Base-by-base conservation (phyloP, 1,140 invertebrate species). In the Aphaenogaster floridana region DNA sequence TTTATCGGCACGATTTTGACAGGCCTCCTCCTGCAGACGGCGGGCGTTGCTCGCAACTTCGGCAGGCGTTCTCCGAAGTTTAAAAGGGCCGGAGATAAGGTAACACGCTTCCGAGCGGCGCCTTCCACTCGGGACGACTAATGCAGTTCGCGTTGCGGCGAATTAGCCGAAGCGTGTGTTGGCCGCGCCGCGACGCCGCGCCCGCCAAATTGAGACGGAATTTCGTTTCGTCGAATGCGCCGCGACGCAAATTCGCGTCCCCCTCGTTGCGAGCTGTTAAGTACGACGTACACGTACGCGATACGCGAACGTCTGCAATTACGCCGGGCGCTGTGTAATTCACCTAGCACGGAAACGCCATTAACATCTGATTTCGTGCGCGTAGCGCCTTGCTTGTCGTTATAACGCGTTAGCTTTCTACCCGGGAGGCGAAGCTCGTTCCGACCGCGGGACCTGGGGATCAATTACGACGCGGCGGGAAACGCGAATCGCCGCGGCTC, bases 1-100 rank as follows among this genome's bases (percentile, higher is more conserved):
- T 90, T 90, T 90, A 90, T 90, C 89, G 80, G 79, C 78, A 59
- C 78, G 80, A 88, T 86, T 90, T 88, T 80, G 89, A 90, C 88
- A 48, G 89, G 76, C 78, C 3, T 79, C 11, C 42, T 52, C 9
- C 17, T 42, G 45, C 83, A 85, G 83, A 52, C 34, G 57, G 59
- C 45, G 4, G 45, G 57, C 42, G n/a, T 34, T 69, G 36, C 63
- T 77, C 17, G 48, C 63, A 84, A 74, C 86, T 45, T 39, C 48
- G 88, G 81, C 88, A 48, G 88, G 45, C 66, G 89, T 86, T 86
- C 86, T 81, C 7, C 80, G 52, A 83, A 84, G 52, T 74, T 74
- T 36, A 74, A 57, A 71, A 90, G 77, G 39, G 11, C 52, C 52
- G 15, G 6, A 45, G 87, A 78, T 34, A 64, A 64, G 59, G 74